Base-by-base conservation (phyloP, 2,888 invertebrate species). In the Vesta saturnalis region DNA sequence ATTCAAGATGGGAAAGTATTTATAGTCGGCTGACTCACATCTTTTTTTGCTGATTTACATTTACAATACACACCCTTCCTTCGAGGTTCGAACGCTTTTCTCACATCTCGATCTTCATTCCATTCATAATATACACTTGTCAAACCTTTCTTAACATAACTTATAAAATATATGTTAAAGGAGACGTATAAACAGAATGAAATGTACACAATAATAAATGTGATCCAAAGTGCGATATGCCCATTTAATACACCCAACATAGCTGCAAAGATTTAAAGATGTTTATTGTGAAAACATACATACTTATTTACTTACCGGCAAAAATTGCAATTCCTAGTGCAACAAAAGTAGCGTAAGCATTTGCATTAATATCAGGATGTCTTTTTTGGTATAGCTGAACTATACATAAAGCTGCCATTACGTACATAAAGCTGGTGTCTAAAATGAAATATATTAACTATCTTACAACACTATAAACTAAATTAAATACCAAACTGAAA, bases 361-460 rank as follows among this genome's bases (percentile, higher is more conserved):
- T 89, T 4, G 94, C 94, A 79, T 93, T 93, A 73, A 95, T 91
- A 80, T 95, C 95, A 0, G 95, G 93, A 82, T 96, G 95, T 0
- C 96, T 86, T 63, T 90, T 91, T 84, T 96, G 95, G 83, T 95
- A 96, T 74, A 96, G 87, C 84, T 94, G 94, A 64, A 96, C 87
- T 89, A 95, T 94, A 74, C 91, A 91, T 62, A 96, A 84, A 61
- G 94, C 92, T 0, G 94, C 91, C 79, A 95, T 94, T 74, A 95
- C 91, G 83, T 96, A 96, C 96, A 96, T 96, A 82, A 95, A 95
- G 74, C 95, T 93, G 0, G 95, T 95, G 81, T 96, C 95, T 95
- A 86, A 15, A 23, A 56, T 4, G 15, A n/a, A 18, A 15, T 14
- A 21, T 19, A 22, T 22, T 21, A 49, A 16, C 8, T 12, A 39